Evolutionary conservation across 2,113 vertebrate genomes (phyloP).

Genomic region (Martes martes): DNA sequence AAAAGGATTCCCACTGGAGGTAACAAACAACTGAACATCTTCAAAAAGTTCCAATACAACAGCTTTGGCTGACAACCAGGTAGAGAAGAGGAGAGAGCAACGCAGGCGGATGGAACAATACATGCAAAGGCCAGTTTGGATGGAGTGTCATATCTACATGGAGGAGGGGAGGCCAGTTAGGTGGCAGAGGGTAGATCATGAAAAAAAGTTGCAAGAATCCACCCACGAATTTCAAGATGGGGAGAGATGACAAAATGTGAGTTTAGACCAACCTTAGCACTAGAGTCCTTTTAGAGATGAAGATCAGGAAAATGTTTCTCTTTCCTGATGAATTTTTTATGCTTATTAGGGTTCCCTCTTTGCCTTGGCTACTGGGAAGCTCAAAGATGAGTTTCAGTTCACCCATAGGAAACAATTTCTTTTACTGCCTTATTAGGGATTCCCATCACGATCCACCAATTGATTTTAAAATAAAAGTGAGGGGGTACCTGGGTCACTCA

Average conservation of each 20-base stretch:
- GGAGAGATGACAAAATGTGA: not conserved
- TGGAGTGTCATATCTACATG: fast-evolving
- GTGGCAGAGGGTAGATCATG: not conserved
- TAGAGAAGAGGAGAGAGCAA: not conserved
- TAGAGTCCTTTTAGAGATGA: not conserved
- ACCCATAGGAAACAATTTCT: not conserved
- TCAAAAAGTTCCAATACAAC: not conserved
- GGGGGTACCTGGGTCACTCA: not conserved
- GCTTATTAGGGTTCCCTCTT: not conserved
- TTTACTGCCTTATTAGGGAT: not conserved
- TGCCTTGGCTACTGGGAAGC: constrained; percentile 2
- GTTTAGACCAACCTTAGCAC: not conserved
- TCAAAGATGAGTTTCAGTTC: not conserved
- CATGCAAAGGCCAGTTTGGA: not conserved
- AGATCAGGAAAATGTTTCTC: not conserved
- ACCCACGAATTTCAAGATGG: not conserved
- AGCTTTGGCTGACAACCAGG: not conserved
- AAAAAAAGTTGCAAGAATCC: not conserved
- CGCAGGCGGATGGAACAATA: not conserved
- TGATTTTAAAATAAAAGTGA: constrained; percentile 31
- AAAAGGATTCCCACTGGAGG: not conserved
- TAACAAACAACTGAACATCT: not conserved
- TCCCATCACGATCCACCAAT: not conserved
- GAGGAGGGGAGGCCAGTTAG: not conserved
- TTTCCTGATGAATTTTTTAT: not conserved